A percentile compares a stretch with the other conserved stretches of the same genome.
phyloP scores from a whole-genome alignment of 1,140 invertebrate species.

The Panulirus ornatus region DNA sequence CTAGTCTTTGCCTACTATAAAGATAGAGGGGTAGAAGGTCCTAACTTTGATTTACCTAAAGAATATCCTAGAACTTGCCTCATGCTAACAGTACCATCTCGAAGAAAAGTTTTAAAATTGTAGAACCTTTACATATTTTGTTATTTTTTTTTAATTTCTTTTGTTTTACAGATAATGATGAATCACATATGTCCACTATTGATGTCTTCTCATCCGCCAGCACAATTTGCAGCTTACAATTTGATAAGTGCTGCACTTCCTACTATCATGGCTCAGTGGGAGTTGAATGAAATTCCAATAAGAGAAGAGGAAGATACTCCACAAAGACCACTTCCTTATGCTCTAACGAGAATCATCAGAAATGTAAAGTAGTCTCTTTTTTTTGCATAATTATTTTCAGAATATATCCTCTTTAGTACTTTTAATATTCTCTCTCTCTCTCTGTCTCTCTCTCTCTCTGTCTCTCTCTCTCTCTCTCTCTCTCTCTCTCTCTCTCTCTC shows the following conservation, averaged over 20 bases:
- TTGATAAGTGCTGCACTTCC: slow-evolving; percentile 75
- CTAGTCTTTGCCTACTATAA: too few relatives aligned
- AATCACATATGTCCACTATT: slow-evolving; percentile 78
- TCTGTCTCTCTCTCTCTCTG: not conserved
- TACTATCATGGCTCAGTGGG: slow-evolving; percentile 72
- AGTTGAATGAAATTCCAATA: slow-evolving; percentile 45
- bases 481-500: slow-evolving; percentile 6
- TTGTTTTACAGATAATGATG: slow-evolving; percentile 77
- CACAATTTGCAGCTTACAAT: slow-evolving; percentile 77
- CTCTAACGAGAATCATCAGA: slow-evolving; percentile 19
- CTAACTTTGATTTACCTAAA: too few relatives aligned
- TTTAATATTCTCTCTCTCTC: not conserved
- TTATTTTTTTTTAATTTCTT: too few relatives aligned
- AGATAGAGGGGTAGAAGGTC: too few relatives aligned
- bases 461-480: not conserved
- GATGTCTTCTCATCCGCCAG: slow-evolving; percentile 72
- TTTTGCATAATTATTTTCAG: not conserved
- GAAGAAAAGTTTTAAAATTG: too few relatives aligned
- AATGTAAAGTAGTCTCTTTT: slow-evolving; percentile 29
- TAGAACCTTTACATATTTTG: too few relatives aligned
- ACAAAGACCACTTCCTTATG: slow-evolving; percentile 44
- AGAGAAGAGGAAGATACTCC: slow-evolving; percentile 68
- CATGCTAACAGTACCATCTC: too few relatives aligned
- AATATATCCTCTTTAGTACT: not conserved
- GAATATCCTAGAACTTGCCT: too few relatives aligned